Evolutionary conservation across 1,140 invertebrate genomes (phyloP), one percentile per base, ranked within the genome.

Genomic region (Panonychus citri): DNA sequence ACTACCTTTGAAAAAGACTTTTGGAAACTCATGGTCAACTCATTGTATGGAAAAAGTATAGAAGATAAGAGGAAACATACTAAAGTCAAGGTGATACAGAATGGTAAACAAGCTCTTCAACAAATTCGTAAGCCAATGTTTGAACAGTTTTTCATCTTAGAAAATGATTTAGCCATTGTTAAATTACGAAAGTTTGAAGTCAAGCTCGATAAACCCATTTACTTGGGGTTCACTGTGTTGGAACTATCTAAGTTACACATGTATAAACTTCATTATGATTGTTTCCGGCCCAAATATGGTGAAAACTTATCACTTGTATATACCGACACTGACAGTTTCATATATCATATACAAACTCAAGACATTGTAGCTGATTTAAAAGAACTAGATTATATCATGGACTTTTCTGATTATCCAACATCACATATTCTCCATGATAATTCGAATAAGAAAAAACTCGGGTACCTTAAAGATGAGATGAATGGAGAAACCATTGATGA

Each of bases 401-500:
- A 62, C 27, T 57, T 56, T 1, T 64, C 52, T 42, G 51, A 64
- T 57, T 64, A 64, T 57, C n/a, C 25, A 53, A 40, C 62, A 60
- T 34, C 58, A 21, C 42, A 59, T 58, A 54, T 21, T 2, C 26
- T 60, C 56, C 39, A 46, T 15, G 5, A 30, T 64, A 10, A 62
- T 49, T 12, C 66, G 40, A 73, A 74, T 60, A 73, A 71, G 62
- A 75, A 75, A 59, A 66, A 71, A 5, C 26, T 71, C 3, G 71
- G 72, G 8, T 68, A 71, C 63, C 69, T 74, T 60, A 75, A 73
- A 64, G 71, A 74, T 66, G 73, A 75, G 63, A 63, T 63, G 26
- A 66, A 65, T 57, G 68, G 68, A 13, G 57, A 56, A 55, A 62
- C 67, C 34, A 65, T 73, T 50, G 59, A 42, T 15, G 64, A 68